Evolutionary conservation across 1,140 invertebrate genomes (phyloP).

Genomic region (Aculops lycopersici): DNA sequence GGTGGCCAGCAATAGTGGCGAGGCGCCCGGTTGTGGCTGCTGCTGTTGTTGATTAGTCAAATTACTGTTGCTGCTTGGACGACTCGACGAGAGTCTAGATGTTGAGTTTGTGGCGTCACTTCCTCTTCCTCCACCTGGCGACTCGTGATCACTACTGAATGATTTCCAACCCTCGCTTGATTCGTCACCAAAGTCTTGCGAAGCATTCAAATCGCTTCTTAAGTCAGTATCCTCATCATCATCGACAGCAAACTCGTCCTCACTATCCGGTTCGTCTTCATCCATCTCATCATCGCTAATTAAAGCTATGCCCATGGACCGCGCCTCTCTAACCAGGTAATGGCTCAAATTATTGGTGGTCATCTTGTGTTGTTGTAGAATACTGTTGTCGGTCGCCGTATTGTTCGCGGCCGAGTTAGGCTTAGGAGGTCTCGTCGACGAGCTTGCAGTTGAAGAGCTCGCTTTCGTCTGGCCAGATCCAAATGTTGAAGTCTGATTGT

Average conservation of each 20-base stretch:
- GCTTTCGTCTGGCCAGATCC: too few relatives aligned
- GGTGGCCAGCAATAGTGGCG: too few relatives aligned
- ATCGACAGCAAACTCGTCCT: background rate
- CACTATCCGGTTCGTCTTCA: too few relatives aligned
- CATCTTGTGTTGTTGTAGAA: background rate
- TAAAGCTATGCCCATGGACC: background rate
- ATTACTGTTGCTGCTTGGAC: too few relatives aligned
- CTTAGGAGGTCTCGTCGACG: too few relatives aligned
- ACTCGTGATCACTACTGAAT: constrained; percentile 6
- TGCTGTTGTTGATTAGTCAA: too few relatives aligned
- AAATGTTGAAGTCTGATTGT: too few relatives aligned
- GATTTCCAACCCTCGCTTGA: background rate
- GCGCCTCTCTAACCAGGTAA: background rate
- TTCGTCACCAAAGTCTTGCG: background rate
- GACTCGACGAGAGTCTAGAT: too few relatives aligned
- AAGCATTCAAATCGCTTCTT: background rate
- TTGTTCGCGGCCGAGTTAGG: background rate
- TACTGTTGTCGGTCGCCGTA: background rate
- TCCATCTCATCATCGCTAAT: background rate
- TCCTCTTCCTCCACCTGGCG: too few relatives aligned
- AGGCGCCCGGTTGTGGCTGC: too few relatives aligned
- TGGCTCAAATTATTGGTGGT: background rate
- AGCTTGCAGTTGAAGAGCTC: too few relatives aligned
- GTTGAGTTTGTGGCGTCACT: too few relatives aligned
- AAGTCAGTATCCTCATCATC: background rate